Base-by-base conservation (phyloP, 2,113 vertebrate genomes). In the Antigone vipio region DNA sequence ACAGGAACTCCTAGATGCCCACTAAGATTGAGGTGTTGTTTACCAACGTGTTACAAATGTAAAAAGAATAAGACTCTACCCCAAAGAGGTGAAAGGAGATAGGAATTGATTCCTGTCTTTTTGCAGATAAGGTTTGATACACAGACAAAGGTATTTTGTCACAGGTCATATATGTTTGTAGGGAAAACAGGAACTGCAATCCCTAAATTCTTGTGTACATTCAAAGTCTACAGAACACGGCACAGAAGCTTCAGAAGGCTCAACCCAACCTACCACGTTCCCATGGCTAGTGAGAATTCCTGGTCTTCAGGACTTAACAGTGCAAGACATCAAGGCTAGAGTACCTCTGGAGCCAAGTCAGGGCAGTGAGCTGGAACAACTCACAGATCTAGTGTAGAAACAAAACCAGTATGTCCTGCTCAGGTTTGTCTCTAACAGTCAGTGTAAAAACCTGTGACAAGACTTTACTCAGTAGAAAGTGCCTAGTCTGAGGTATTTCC, bases 1-100 rank as follows among this genome's bases (percentile, higher is more conserved):
- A 42, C 7, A 63, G 11, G 6, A 27, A 6, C 27, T 92, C 35
- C 20, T 77, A 47, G 20, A 21, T 30, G 12, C 64, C 56, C 52
- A 35, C 26, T 26, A 72, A 91, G 17, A 29, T 42, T 45, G 12
- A 67, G 11, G 30, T 78, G 27, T 44, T 78, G 9, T 56, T 87
- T 59, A 32, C 27, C 17, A 67, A 15, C 0, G 0, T 5, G 7
- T 66, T 73, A 50, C 10, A 66, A 9, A 18, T 4, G 2, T 18
- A 6, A 75, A 55, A 67, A 47, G 5, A 75, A 19, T 22, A 30
- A 75, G 14, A 2, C 9, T n/a, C 2, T 91, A 24, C 22, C 34
- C 8, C 12, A 68, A 44, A 60, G 11, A 68, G 11, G 5, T 44
- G 26, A 78, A 87, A 53, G 5, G 4, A 85, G 15, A 40, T 5